A percentile compares a stretch with the other conserved stretches of the same genome.
Conservation (phyloP, 2,113 vertebrate species). For the Pagrus major region DNA sequence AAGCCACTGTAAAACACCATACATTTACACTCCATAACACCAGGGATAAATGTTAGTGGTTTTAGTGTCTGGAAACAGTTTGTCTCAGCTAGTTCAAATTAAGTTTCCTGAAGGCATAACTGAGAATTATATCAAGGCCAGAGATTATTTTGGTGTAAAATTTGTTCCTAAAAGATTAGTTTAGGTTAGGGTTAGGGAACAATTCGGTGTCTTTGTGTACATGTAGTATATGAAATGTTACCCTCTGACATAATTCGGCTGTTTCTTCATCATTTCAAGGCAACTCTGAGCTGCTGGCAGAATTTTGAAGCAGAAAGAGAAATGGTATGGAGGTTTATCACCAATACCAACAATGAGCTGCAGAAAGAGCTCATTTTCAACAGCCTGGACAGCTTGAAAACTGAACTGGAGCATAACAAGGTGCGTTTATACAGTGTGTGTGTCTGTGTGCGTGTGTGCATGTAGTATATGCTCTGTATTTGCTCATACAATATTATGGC, state of each 20-base stretch:
- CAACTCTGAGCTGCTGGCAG: slow-evolving; percentile 72
- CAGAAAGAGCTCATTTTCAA: slow-evolving; percentile 76
- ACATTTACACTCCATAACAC: neutral
- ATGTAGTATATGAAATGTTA: neutral
- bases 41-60: too few relatives aligned
- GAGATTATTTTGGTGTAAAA: neutral
- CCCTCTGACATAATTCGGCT: neutral
- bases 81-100: too few relatives aligned
- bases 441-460: neutral
- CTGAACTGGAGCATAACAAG: slow-evolving; percentile 71
- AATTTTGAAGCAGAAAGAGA: slow-evolving; percentile 75
- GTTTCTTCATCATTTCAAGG: slow-evolving; percentile 53
- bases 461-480: neutral
- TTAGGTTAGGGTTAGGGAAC: too few relatives aligned
- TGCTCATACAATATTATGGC: neutral
- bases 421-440: slow-evolving; percentile 31
- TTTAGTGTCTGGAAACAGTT: too few relatives aligned
- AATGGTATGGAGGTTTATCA: slow-evolving; percentile 72
- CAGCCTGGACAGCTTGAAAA: slow-evolving; percentile 68
- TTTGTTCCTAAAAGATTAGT: too few relatives aligned
- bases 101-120: too few relatives aligned
- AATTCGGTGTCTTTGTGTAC: too few relatives aligned
- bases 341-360: slow-evolving; percentile 61
- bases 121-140: neutral
- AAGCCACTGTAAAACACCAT: neutral